Evolutionary conservation across 2,113 vertebrate genomes (phyloP).

Genomic region (Paracanthobrama guichenoti): DNA sequence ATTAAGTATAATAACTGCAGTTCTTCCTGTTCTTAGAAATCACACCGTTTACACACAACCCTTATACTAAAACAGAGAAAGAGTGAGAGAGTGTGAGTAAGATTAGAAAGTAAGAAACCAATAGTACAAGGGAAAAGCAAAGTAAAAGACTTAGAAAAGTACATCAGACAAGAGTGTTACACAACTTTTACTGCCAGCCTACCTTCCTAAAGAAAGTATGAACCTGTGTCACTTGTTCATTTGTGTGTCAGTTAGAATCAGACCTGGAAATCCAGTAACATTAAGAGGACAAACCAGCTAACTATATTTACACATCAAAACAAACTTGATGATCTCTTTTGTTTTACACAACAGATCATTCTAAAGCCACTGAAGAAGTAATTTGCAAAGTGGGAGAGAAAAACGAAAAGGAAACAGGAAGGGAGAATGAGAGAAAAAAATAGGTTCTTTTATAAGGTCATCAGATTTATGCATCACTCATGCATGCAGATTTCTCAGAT

Average conservation of each 20-base stretch:
- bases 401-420: neutral
- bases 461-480: neutral
- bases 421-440: neutral
- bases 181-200: neutral
- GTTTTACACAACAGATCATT: neutral
- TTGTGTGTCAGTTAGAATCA: neutral
- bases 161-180: neutral
- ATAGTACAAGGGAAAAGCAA: neutral
- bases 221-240: neutral
- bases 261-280: neutral
- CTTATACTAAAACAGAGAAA: neutral
- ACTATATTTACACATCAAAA: neutral
- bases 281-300: slow-evolving; percentile 2
- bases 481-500: neutral
- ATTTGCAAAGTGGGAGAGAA: neutral
- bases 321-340: neutral
- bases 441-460: neutral
- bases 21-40: slow-evolving; percentile 26
- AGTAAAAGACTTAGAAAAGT: neutral
- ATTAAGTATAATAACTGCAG: neutral
- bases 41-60: neutral
- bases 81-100: slow-evolving; percentile 7
- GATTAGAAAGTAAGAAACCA: slow-evolving; percentile 31
- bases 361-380: neutral
- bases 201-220: neutral